Evolutionary conservation across 2,888 invertebrate genomes (phyloP).

Genomic region (Noctua pronuba): DNA sequence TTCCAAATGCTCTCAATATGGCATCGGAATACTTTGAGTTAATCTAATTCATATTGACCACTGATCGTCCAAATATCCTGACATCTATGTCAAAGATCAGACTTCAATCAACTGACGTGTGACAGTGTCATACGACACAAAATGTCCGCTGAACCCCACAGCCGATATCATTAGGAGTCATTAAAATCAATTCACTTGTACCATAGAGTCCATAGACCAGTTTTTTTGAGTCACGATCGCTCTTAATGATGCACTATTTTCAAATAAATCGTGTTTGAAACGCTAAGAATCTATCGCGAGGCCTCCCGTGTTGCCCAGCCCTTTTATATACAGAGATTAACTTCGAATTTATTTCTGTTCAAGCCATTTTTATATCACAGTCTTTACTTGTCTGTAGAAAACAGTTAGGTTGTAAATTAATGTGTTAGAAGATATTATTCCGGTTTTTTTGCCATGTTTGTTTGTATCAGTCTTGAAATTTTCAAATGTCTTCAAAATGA

Average conservation of each 20-base stretch:
- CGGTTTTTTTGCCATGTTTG: neutral
- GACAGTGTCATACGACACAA: slow-evolving; percentile 67
- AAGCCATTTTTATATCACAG: slow-evolving; percentile 39
- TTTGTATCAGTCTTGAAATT: neutral
- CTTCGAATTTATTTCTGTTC: slow-evolving; percentile 40
- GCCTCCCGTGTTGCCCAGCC: slow-evolving; percentile 72
- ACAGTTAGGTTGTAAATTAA: slow-evolving; percentile 21
- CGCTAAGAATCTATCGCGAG: slow-evolving; percentile 74
- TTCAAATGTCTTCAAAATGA: neutral
- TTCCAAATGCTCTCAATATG: neutral
- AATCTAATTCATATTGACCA: slow-evolving; percentile 43
- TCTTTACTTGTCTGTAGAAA: slow-evolving; percentile 5
- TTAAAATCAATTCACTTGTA: slow-evolving; percentile 76
- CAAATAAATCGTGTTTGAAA: slow-evolving; percentile 77
- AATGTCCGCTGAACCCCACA: slow-evolving; percentile 62
- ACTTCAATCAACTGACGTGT: slow-evolving; percentile 58
- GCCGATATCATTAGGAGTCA: slow-evolving; percentile 73
- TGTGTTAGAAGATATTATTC: slow-evolving; percentile 5
- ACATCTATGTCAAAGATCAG: slow-evolving; percentile 66
- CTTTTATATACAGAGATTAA: slow-evolving; percentile 51
- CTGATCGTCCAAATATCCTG: slow-evolving; percentile 35
- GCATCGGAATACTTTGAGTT: slow-evolving; percentile 3
- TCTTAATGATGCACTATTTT: slow-evolving; percentile 84
- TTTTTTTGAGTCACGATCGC: slow-evolving; percentile 78
- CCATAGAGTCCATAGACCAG: slow-evolving; percentile 51